Evolutionary conservation across 2,888 invertebrate genomes (phyloP), one percentile per base, ranked within the genome.

Genomic region (Ryuthela nishihirai): DNA sequence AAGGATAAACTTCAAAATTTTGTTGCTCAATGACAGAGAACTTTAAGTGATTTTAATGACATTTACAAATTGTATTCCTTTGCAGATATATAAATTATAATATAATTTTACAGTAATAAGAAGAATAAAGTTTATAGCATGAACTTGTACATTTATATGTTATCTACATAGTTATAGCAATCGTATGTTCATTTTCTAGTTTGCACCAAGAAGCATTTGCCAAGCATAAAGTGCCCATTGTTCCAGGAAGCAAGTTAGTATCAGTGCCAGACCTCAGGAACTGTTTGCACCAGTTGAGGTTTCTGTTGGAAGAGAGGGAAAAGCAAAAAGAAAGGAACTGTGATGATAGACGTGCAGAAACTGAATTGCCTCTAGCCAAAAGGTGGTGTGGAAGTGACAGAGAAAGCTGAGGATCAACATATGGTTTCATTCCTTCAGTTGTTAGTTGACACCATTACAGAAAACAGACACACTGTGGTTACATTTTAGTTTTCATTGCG

Each of bases 161-260:
- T n/a, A n/a, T n/a, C n/a, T n/a, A n/a, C n/a, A n/a, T n/a, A n/a
- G n/a, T n/a, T n/a, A n/a, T n/a, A n/a, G n/a, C n/a, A n/a, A n/a
- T n/a, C n/a, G n/a, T n/a, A n/a, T n/a, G n/a, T 26, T 43, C 20
- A 35, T 17, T 35, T 53, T 53, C 4, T 38, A 59, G 58, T 42
- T 48, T 47, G 25, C 52, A 47, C 26, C 58, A 59, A 26, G 58
- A 59, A 59, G 58, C 58, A 39, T 59, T 53, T 48, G 53, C 58
- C 47, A 59, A 59, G 53, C 52, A 59, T 43, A 52, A 59, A 17
- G 21, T 59, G 17, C 26, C 47, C n/a, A 42, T 59, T 25, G 10
- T 39, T 25, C 53, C 58, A 6, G 58, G 53, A 34, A 48, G 58
- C 53, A 59, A 59, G 44, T 34, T 59, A 26, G 47, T 59, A 17